Percentiles rank a stretch among this genome's conserved stretches.
Evolutionary conservation across 2,113 vertebrate genomes (phyloP).

Genomic region (Shinisaurus crocodilurus): DNA sequence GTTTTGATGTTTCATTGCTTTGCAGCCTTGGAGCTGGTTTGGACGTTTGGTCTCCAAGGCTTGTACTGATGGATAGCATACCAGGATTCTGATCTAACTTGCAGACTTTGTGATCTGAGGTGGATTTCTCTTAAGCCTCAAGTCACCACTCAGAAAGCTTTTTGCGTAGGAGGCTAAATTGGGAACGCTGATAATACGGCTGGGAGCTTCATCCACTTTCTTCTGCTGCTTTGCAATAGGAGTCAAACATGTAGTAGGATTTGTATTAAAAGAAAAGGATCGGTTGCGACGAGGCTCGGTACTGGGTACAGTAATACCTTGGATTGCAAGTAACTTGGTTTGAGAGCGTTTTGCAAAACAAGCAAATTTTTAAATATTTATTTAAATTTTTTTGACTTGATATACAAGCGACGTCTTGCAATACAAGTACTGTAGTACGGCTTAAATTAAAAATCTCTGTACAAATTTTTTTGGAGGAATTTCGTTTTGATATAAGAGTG

Average conservation of each 20-base stretch:
- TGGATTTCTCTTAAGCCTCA: slow-evolving; percentile 74
- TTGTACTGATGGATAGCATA: slow-evolving; percentile 65
- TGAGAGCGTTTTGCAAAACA: too few species aligned
- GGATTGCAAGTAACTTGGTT: too few species aligned
- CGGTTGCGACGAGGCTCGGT: slow-evolving; percentile 82
- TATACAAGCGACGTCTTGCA: too few species aligned
- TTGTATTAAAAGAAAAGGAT: slow-evolving; percentile 86
- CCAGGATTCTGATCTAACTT: slow-evolving; percentile 79
- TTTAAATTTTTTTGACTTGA: too few species aligned
- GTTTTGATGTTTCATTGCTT: slow-evolving; percentile 78
- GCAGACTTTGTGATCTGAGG: slow-evolving; percentile 80
- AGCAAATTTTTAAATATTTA: too few species aligned
- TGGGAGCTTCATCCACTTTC: slow-evolving; percentile 80
- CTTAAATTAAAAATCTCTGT: too few species aligned
- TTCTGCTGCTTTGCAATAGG: slow-evolving; percentile 89
- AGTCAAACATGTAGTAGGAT: slow-evolving; percentile 83
- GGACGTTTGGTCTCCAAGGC: slow-evolving; percentile 72
- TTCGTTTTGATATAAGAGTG: too few species aligned
- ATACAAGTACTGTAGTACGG: too few species aligned
- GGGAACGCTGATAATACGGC: slow-evolving; percentile 86
- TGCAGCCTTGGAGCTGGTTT: slow-evolving; percentile 78
- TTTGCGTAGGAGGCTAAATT: slow-evolving; percentile 85
- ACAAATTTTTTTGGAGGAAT: too few species aligned
- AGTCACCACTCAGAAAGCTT: slow-evolving; percentile 81
- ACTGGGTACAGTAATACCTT: too few species aligned